phyloP scores from a whole-genome alignment of 1,140 invertebrate species.

The Gonatopus flavifemur region DNA sequence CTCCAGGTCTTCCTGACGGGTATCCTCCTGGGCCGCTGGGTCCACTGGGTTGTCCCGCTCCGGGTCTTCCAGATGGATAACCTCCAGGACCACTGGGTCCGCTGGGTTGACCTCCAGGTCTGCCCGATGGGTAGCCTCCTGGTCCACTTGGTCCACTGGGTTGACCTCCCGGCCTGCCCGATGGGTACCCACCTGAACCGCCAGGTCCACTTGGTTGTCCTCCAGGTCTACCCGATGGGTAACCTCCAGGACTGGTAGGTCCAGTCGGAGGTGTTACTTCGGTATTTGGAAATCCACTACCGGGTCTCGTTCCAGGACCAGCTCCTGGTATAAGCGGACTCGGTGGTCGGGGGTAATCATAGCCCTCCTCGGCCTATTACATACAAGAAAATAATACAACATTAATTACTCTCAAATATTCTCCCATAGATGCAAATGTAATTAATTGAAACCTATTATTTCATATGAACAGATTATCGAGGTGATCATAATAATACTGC shows the following conservation, averaged over 20 bases:
- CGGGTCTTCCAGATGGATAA: slow-evolving; percentile 25
- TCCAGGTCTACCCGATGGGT: slow-evolving; percentile 18
- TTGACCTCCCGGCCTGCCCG: slow-evolving; percentile 17
- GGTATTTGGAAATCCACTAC: slow-evolving; percentile 12
- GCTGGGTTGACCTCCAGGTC: slow-evolving; percentile 11
- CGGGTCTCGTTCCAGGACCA: slow-evolving; percentile 19
- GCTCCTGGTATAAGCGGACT: slow-evolving; percentile 37
- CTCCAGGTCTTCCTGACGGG: slow-evolving; percentile 18
- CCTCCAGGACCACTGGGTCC: slow-evolving; percentile 29
- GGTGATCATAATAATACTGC: too few species aligned
- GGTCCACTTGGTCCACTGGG: background rate
- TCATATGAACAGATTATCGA: too few species aligned
- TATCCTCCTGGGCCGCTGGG: slow-evolving; percentile 3
- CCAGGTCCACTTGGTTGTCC: slow-evolving; percentile 9
- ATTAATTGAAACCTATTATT: too few species aligned
- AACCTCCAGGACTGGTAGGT: slow-evolving; percentile 10
- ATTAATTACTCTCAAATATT: too few species aligned
- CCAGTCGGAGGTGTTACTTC: too few species aligned
- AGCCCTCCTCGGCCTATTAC: slow-evolving; percentile 49
- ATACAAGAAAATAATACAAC: too few species aligned
- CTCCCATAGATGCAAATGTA: too few species aligned
- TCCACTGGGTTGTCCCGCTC: background rate
- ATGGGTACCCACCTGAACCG: slow-evolving; percentile 19
- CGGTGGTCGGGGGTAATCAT: slow-evolving; percentile 45
- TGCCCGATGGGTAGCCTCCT: too few species aligned